Base-by-base conservation (phyloP, 2,888 invertebrate species). In the Cryptocheilus praepositus region DNA sequence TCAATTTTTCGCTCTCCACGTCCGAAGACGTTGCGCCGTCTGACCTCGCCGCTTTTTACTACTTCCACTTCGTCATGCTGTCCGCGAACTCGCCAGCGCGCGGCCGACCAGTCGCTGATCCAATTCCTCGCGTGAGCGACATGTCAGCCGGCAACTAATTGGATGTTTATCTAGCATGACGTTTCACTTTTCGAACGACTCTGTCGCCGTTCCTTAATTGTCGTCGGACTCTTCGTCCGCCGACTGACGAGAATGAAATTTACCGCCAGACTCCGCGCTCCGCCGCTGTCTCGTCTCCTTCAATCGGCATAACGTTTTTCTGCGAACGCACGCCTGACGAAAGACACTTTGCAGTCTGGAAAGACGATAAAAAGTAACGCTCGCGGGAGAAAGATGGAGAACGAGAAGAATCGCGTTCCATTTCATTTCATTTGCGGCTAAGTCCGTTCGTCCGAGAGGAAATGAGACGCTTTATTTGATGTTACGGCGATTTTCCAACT, bases 11-110 rank as follows among this genome's bases (percentile, higher is more conserved):
- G n/a, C n/a, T 25, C 25, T 36, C 36, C 36, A 36, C 36, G 36
- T 11, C 36, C n/a, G 13, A 16, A 19, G 49, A 49, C 18, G 49
- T 49, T 22, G 25, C 1, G 16, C n/a, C 18, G 70, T 36, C 60
- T 55, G 60, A 58, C 56, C 45, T 28, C 18, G 21, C 57, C 43
- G 56, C 19, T 56, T 45, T 58, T 18, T 55, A 51, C 71, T 61
- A 67, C 61, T 56, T 46, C 11, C 55, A 18, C 45, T 65, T 59
- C 3, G 49, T 65, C 64, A 62, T 8, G 15, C 54, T 21, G 28
- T 52, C 52, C 19, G 51, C 43, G 25, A 36, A 11, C 36, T 36
- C 3, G 36, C 11, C 11, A 1, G 36, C 11, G 7, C 25, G 3
- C n/a, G 18, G 18, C 18, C 18, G 25, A 5, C 0, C 2, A 56